Base-by-base conservation (phyloP, 2,113 vertebrate genomes). In the Calidris pygmaea region DNA sequence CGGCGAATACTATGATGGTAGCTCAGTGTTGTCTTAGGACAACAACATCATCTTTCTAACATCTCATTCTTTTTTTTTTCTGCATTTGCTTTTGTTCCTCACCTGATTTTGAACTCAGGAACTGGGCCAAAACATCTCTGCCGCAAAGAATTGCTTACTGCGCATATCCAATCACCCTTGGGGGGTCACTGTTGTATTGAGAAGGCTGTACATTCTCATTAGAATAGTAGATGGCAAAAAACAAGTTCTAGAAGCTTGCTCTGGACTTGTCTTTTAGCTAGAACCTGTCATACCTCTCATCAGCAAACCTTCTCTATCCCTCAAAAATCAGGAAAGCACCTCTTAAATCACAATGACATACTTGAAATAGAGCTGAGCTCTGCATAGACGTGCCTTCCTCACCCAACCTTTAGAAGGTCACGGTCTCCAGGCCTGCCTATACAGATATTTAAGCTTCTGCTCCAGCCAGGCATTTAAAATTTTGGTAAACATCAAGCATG, bases 91-190 rank as follows among this genome's bases (percentile, higher is more conserved):
- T 95, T 91, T 92, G 75, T 88, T 94, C 71, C 71, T 96, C 11
- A 14, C 58, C 55, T 78, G 23, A 56, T 85, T 91, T 94, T 58
- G 90, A 93, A 88, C 56, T 88, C 92, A 90, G 90, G 91, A 97
- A 96, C 95, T 96, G 95, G 94, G 95, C 94, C 91, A 97, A 97
- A 97, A 89, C 74, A 75, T 84, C 90, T 91, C 87, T 94, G 85
- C 87, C 8, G 8, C 87, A 89, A 96, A 95, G 79, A 93, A 85
- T 48, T 1, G 20, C 65, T 89, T 79, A 90, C 78, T 96, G 78
- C 39, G 85, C 52, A 88, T 70, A 94, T 96, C 82, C 89, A 94
- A 1, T 66, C 90, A 79, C 53, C 43, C 84, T 63, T 52, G 67
- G 47, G 37, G 13, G 17, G 13, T 94, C 70, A 63, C 70, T 70